Evolutionary conservation across 2,888 invertebrate genomes (phyloP).

Genomic region (Candidula unifasciata): DNA sequence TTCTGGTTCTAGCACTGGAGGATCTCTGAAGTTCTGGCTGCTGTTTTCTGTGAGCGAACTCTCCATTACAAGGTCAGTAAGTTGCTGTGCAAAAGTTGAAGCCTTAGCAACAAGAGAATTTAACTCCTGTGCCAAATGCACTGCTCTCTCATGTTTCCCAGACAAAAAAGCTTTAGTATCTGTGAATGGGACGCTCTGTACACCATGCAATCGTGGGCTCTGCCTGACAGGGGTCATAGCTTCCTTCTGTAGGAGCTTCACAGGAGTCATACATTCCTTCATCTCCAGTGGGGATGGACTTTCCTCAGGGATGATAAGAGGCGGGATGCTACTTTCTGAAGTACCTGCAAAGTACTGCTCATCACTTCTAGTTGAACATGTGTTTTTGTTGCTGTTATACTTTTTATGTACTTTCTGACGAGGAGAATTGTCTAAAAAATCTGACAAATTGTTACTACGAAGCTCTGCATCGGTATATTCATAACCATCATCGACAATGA

Average conservation of each 20-base stretch:
- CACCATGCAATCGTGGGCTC: slow-evolving; percentile 46
- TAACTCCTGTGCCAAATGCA: slow-evolving; percentile 46
- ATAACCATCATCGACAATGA: slow-evolving; percentile 30
- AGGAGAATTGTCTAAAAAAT: slow-evolving; percentile 51
- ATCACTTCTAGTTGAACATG: background rate
- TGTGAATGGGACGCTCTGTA: slow-evolving; percentile 19
- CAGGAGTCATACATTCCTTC: background rate
- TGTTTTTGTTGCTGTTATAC: background rate
- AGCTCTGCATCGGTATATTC: slow-evolving; percentile 52
- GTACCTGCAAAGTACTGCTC: background rate
- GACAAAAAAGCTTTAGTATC: slow-evolving; percentile 26
- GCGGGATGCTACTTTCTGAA: slow-evolving; percentile 33
- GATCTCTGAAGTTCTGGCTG: slow-evolving; percentile 54
- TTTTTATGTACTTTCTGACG: slow-evolving; percentile 35
- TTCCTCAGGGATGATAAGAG: slow-evolving; percentile 27
- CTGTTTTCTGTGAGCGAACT: slow-evolving; percentile 26
- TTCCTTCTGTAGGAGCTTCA: background rate
- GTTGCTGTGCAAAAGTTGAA: slow-evolving; percentile 49
- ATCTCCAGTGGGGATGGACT: background rate
- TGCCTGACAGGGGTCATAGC: slow-evolving; percentile 47
- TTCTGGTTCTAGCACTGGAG: slow-evolving; percentile 55
- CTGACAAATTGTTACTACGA: slow-evolving; percentile 48
- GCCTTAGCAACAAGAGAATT: slow-evolving; percentile 52
- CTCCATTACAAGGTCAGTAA: slow-evolving; percentile 48
- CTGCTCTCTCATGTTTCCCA: slow-evolving; percentile 41